phyloP scores from a whole-genome alignment of 2,888 invertebrate species.

The Taenaris catops region DNA sequence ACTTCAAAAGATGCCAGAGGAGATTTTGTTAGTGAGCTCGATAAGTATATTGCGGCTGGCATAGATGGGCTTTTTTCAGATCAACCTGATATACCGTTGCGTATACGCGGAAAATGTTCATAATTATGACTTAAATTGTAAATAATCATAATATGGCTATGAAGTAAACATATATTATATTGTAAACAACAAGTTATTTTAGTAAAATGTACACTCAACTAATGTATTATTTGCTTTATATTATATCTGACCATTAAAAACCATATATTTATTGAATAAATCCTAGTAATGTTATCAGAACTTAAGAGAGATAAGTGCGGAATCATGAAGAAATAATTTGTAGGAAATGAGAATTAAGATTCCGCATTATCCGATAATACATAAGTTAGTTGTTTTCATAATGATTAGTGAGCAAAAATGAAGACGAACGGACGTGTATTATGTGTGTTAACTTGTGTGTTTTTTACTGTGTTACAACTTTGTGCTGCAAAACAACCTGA shows the following conservation, averaged over 20 bases:
- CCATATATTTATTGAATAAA: conserved; percentile 1
- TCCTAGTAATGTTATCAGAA: conserved; percentile 3
- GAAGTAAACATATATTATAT: no score
- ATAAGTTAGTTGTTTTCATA: neutral
- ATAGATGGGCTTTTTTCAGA: conserved; percentile 65
- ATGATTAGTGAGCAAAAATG: conserved; percentile 4
- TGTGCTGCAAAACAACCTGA: neutral
- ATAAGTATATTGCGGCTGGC: conserved; percentile 49
- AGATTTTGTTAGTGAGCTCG: conserved; percentile 48
- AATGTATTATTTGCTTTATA: no score
- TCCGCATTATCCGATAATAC: conserved; percentile 7
- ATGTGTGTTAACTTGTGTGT: conserved; percentile 8
- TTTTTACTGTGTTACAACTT: no score
- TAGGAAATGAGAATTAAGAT: conserved; percentile 1
- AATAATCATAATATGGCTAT: no score
- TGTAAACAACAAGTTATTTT: no score
- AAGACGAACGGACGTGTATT: conserved; percentile 8
- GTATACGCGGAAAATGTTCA: conserved; percentile 39
- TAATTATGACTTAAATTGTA: no score
- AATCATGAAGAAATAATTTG: conserved; percentile 3
- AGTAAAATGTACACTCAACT: no score
- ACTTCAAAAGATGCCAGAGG: conserved; percentile 42
- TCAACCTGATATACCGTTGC: conserved; percentile 55
- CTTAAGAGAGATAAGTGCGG: neutral
- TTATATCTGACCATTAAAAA: no score